Evolutionary conservation across 2,113 vertebrate species (phyloP), one percentile per base, ranked within the genome.

Genomic region (Hirundichthys speculiger): DNA sequence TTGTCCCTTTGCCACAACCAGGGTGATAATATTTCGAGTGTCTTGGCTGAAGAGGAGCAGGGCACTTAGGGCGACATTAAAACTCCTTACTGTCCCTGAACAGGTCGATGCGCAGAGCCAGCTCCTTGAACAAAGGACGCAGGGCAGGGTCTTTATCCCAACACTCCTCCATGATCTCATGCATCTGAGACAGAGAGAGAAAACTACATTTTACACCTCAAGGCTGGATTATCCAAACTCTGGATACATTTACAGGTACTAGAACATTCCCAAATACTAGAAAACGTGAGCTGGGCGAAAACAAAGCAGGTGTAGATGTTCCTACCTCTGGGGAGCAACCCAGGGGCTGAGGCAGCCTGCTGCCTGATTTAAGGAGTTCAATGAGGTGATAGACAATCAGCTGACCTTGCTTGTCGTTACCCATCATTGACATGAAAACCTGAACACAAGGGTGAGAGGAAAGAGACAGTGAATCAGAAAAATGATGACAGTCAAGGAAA

Each of bases 341-440:
- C 22, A 95, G 90, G 16, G 96, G 96, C 60, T 93, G 90, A 0
- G 95, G 95, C 24, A 99, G 90, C 76, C 96, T 92, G 83, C 94
- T 95, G 77, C 94, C 95, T 16, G 91, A 94, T 77, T 95, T 98
- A 56, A 99, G 91, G 63, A 99, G 95, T 72, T 98, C 95, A 72
- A 96, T 96, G 83, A 99, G 94, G 83, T 98, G 96, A 87, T 98
- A 98, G 18, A 99, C 96, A 60, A 99, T 99, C 94, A 99, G 92
- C 86, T 98, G 98, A 12, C 96, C 97, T 90, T 99, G 96, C 83
- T 98, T 99, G 79, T 98, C 97, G 43, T 94, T 96, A 27, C 97
- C 97, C 92, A 99, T 98, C 95, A 96, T 96, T 38, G 95, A 93
- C 96, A 99, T 98, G 73, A 99, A 99, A 75, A 98, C 94, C 98